phyloP scores from a whole-genome alignment of 1,140 invertebrate genomes.

The Caligus rogercresseyi region DNA sequence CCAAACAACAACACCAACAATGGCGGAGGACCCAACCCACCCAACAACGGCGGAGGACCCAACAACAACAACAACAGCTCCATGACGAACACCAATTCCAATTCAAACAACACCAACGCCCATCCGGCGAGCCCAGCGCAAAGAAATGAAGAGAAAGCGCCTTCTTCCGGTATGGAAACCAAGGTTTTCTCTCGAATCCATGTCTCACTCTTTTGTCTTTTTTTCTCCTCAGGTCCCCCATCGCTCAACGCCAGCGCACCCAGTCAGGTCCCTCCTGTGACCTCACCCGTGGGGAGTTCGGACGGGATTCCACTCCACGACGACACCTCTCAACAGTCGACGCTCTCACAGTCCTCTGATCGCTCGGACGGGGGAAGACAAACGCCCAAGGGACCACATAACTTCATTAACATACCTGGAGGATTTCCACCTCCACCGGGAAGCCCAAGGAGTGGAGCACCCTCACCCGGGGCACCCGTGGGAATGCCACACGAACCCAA shows the following conservation, averaged over 20 bases:
- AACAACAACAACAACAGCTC: not conserved
- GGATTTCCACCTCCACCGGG: conserved; percentile 21
- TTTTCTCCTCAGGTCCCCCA: not conserved
- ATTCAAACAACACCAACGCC: not conserved
- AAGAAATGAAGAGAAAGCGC: not conserved
- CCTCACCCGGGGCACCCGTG: conserved; percentile 60
- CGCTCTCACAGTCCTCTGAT: conserved; percentile 65
- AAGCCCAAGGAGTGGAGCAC: conserved; percentile 50
- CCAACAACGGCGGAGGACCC: not conserved
- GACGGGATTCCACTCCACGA: conserved; percentile 59
- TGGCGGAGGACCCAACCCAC: not conserved
- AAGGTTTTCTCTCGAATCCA: no score
- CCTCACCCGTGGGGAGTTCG: conserved; percentile 36
- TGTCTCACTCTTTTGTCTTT: not conserved
- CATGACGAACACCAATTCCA: not conserved
- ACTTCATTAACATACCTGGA: not conserved
- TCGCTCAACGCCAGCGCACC: conserved; percentile 22
- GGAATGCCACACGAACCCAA: conserved; percentile 63
- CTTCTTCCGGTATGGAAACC: no score
- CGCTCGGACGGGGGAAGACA: conserved; percentile 15
- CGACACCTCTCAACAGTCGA: conserved; percentile 76
- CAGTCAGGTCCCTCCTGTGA: conserved; percentile 11
- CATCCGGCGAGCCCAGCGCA: not conserved
- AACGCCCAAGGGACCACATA: conserved; percentile 5
- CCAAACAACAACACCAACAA: no score